Percentiles rank a stretch among this genome's conserved stretches.
These are phyloP conservation scores for Reinhardtius hippoglossoides DNA, from an alignment of 2,113 vertebrate genomes.

Conservation along the genomic window DNA sequence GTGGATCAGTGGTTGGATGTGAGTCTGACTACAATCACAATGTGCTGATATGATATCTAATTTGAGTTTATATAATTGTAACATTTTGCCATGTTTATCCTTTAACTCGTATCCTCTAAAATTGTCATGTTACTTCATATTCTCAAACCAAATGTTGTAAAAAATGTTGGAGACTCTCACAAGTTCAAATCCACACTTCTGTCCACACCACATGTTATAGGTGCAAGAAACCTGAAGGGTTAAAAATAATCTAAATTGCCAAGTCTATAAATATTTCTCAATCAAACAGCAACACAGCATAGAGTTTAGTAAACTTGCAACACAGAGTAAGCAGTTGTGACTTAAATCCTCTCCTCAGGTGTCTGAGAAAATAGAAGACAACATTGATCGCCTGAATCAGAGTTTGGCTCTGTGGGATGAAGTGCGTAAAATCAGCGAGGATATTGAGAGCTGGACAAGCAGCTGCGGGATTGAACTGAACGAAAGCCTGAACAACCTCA, in stretches of 20 bases:
- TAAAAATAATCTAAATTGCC: no score
- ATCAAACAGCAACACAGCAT: no score
- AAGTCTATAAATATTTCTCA: background rate
- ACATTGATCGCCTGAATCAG: constrained; percentile 84
- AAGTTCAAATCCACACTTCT: no score
- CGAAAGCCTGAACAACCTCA: constrained; percentile 87
- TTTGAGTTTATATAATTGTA: no score
- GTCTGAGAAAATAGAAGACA: constrained; percentile 91
- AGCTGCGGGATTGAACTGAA: constrained; percentile 86
- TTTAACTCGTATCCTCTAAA: background rate
- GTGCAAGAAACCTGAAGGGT: no score
- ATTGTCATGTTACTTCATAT: background rate
- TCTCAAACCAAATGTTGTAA: background rate
- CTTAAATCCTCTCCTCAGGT: constrained; percentile 75
- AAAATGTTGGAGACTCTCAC: background rate
- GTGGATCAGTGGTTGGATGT: constrained; percentile 98
- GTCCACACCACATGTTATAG: no score
- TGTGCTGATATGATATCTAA: no score
- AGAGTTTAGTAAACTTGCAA: background rate
- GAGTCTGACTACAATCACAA: constrained; percentile 68
- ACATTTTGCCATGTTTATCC: background rate
- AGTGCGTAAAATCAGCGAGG: constrained; percentile 85
- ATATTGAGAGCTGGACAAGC: constrained; percentile 90
- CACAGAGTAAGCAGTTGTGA: background rate
- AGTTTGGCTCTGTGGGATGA: constrained; percentile 89